Percentiles rank a stretch among this genome's conserved stretches.
Conservation (phyloP, 2,888 invertebrate genomes). For the Antheraea yamamai region DNA sequence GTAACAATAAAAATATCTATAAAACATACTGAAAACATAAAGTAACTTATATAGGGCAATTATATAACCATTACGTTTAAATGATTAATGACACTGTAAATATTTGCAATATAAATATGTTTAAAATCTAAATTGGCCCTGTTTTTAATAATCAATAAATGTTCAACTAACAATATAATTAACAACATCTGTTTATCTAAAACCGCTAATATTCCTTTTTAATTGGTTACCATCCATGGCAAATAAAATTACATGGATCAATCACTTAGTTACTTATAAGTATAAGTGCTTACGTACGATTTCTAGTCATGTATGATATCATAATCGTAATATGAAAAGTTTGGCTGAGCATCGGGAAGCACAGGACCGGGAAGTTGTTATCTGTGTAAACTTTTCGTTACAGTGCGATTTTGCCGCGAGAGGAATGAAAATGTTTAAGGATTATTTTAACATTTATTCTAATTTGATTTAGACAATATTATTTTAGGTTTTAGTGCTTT, state of each 20-base stretch:
- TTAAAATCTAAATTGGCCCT: no score
- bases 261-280: not conserved
- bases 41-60: not conserved
- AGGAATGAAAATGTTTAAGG: conserved; percentile 18
- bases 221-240: no score
- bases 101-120: no score
- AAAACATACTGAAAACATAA: not conserved
- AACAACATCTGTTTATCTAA: no score
- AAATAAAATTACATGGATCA: not conserved
- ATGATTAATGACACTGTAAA: no score
- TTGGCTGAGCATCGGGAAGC: conserved; percentile 31
- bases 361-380: conserved; percentile 47
- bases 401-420: conserved; percentile 33
- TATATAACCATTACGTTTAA: no score
- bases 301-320: conserved; percentile 45
- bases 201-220: no score
- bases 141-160: no score
- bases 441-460: conserved; percentile 19
- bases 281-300: not conserved
- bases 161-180: no score
- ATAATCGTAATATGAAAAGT: conserved; percentile 53
- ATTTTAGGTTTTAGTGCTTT: no score
- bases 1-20: conserved; percentile 43
- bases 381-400: conserved; percentile 41
- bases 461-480: conserved; percentile 9